These are phyloP conservation scores for Chelidonichthys spinosus DNA, from an alignment of 2,797 vertebrate species.

Conservation along the genomic window DNA sequence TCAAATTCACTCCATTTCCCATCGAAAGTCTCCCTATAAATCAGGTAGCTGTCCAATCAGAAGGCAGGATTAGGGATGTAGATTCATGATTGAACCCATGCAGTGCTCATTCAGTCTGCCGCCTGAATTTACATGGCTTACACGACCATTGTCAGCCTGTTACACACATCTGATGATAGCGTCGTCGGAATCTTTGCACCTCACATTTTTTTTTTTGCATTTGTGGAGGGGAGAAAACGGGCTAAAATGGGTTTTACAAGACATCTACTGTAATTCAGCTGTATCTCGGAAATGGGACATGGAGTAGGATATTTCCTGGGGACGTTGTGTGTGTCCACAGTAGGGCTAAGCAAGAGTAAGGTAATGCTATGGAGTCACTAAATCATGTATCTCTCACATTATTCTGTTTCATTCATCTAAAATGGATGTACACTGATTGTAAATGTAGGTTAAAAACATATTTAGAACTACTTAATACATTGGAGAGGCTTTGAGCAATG, in stretches of 20 bases:
- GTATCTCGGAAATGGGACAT: constrained; percentile 28
- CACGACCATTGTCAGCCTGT: constrained; percentile 47
- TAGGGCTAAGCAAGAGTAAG: neutral
- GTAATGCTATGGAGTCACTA: too few species aligned
- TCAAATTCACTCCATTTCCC: constrained; percentile 52
- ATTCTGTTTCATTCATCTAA: neutral
- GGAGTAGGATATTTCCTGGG: neutral
- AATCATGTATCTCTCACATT: too few species aligned
- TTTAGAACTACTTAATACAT: neutral
- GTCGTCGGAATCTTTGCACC: constrained; percentile 34
- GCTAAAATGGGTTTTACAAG: constrained; percentile 18
- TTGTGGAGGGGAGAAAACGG: constrained; percentile 16
- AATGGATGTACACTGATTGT: neutral
- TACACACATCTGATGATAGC: constrained; percentile 34
- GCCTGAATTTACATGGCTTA: constrained; percentile 64
- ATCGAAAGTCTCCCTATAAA: constrained; percentile 48
- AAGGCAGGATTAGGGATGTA: constrained; percentile 55
- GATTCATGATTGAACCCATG: constrained; percentile 50
- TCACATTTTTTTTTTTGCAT: constrained; percentile 31
- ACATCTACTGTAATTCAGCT: constrained; percentile 14
- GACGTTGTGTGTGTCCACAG: neutral
- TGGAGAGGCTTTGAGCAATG: neutral
- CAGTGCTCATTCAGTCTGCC: constrained; percentile 43
- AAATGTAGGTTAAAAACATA: neutral
- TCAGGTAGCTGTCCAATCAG: constrained; percentile 62